Evolutionary conservation across 2,888 invertebrate genomes (phyloP).

Genomic region (Lamproptera curius): DNA sequence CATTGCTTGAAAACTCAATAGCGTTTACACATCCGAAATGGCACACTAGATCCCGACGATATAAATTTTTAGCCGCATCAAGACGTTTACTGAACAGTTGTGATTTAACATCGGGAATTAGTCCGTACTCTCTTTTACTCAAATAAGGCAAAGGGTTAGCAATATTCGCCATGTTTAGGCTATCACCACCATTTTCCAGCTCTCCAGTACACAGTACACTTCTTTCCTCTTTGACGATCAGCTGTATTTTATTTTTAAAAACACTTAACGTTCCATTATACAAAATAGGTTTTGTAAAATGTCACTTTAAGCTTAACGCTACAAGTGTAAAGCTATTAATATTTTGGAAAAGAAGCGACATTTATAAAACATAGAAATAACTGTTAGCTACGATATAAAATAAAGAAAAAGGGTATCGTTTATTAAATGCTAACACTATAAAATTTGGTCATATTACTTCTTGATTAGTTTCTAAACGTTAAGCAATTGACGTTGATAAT

Average conservation of each 20-base stretch:
- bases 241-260: slow-evolving; percentile 69
- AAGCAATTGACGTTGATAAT: too few species aligned
- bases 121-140: slow-evolving; percentile 80
- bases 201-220: slow-evolving; percentile 33
- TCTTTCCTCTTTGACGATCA: slow-evolving; percentile 48
- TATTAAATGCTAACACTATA: too few species aligned
- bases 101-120: slow-evolving; percentile 76
- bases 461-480: too few species aligned
- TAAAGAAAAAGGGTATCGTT: too few species aligned
- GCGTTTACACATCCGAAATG: slow-evolving; percentile 98
- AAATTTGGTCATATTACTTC: too few species aligned
- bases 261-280: slow-evolving; percentile 42
- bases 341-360: too few species aligned
- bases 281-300: slow-evolving; percentile 1
- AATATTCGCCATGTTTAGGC: slow-evolving; percentile 66
- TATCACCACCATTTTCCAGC: slow-evolving; percentile 63
- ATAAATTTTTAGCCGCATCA: slow-evolving; percentile 84
- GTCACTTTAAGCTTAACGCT: too few species aligned
- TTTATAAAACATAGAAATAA: too few species aligned
- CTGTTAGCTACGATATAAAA: too few species aligned
- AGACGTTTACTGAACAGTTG: slow-evolving; percentile 81
- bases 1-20: slow-evolving; percentile 94
- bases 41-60: slow-evolving; percentile 89
- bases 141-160: slow-evolving; percentile 80
- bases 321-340: too few species aligned